Percentiles rank a stretch among this genome's conserved stretches.
Conservation (phyloP, 2,888 invertebrate genomes). For the Conus canariensis region DNA sequence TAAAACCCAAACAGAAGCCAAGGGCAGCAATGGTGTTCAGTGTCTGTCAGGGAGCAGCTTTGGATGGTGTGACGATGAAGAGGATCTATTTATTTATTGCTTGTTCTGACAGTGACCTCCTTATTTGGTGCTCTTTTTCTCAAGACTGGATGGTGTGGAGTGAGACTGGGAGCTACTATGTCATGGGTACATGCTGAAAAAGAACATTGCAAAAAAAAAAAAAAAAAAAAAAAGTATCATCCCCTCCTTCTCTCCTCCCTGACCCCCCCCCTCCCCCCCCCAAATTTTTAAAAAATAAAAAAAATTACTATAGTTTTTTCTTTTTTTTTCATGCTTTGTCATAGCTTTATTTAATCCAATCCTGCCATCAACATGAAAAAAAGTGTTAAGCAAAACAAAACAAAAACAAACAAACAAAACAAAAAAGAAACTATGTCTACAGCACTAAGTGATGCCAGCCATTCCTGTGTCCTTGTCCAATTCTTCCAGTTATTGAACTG, state of each 20-base stretch:
- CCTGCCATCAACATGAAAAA: neutral
- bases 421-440: too few relatives aligned
- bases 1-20: constrained; percentile 17
- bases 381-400: neutral
- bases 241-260: too few relatives aligned
- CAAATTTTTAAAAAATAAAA: too few relatives aligned
- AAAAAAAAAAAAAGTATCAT: neutral
- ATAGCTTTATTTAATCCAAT: too few relatives aligned
- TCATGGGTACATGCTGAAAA: neutral
- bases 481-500: too few relatives aligned
- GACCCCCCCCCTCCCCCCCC: too few relatives aligned
- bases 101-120: constrained; percentile 14
- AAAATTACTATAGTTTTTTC: too few relatives aligned
- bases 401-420: too few relatives aligned
- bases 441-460: too few relatives aligned
- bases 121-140: constrained; percentile 25
- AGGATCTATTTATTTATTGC: constrained; percentile 18
- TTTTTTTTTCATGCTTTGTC: too few relatives aligned
- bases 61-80: constrained; percentile 5
- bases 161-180: neutral
- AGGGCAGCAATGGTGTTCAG: constrained; percentile 34
- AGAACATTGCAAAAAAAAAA: neutral
- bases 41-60: constrained; percentile 25
- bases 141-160: neutral
- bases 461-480: too few relatives aligned